phyloP scores from a whole-genome alignment of 2,888 invertebrate species.

The Nephrotoma flavescens region DNA sequence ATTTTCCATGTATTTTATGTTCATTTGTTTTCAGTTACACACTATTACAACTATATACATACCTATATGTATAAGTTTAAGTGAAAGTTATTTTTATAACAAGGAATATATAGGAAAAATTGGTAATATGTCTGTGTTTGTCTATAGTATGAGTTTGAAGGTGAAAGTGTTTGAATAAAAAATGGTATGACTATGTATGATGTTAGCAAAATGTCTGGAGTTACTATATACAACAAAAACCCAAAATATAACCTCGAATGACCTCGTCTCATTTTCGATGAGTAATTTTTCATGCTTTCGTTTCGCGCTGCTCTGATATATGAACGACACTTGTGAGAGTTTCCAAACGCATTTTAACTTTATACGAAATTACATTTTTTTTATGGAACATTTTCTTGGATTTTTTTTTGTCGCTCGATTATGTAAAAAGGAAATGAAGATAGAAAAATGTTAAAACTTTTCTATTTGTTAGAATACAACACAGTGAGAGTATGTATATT shows the following conservation, averaged over 20 bases:
- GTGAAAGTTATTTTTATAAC: not conserved
- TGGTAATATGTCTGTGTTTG: not conserved
- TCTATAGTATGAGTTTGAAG: not conserved
- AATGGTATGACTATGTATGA: not conserved
- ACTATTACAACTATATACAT: not conserved
- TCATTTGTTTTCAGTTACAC: not conserved
- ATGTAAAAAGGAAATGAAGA: not conserved
- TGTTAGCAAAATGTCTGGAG: not conserved
- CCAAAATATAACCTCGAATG: not conserved
- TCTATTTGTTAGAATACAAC: not conserved
- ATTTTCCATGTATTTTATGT: not conserved
- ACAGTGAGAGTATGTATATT: not conserved
- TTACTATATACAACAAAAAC: not conserved
- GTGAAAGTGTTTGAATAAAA: not conserved
- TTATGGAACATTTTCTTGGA: not conserved
- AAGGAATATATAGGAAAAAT: not conserved
- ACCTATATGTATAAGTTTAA: not conserved
- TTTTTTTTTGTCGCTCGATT: not conserved
- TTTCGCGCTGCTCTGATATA: not conserved
- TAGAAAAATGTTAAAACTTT: not conserved
- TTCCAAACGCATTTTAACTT: not conserved
- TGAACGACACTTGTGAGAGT: not conserved
- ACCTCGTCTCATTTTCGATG: not conserved
- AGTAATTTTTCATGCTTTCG: not conserved
- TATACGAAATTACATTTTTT: not conserved